Evolutionary conservation across 1,140 invertebrate species (phyloP), one percentile per base, ranked within the genome.

Genomic region (Calliopsis andreniformis): DNA sequence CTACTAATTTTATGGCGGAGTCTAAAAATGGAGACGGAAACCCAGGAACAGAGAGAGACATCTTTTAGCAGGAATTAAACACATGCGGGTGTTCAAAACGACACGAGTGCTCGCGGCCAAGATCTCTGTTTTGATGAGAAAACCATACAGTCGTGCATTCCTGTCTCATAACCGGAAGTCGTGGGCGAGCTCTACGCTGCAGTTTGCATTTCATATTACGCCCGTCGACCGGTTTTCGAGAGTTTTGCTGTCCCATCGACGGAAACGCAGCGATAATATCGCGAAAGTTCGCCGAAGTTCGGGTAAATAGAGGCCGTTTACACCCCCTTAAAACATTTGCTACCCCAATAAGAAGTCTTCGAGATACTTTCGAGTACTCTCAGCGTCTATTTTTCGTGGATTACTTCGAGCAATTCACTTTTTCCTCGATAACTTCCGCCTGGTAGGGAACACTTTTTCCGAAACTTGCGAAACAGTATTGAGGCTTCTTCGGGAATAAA

Each of bases 41-140:
- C 20, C n/a, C n/a, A n/a, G n/a, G n/a, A n/a, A n/a, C n/a, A n/a
- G n/a, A 12, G 51, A 5, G 71, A 20, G 49, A 20, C 58, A 67
- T 73, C 71, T 73, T 73, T 73, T 73, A 73, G 71, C 71, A 66
- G 49, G 71, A 73, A 73, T 73, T 66, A 67, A 73, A 73, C 62
- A 51, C 71, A 49, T 28, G 39, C 62, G 30, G 39, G 71, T 73
- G 39, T 66, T 67, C 30, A 61, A 32, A 73, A 28, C 32, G 30
- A 28, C n/a, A 20, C 14, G 70, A 64, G 70, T 66, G 49, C 70
- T 73, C 68, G n/a, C 32, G 59, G 53, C 45, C 32, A 47, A 25
- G 45, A 45, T 68, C 39, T 63, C 70, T 73, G 43, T 80, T 76
- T 35, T 63, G 63, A 81, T 49, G 58, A 79, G 77, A 71, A 64